Evolutionary conservation across 2,888 invertebrate genomes (phyloP), one percentile per base, ranked within the genome.

Genomic region (Lasioglossum leucozonium): DNA sequence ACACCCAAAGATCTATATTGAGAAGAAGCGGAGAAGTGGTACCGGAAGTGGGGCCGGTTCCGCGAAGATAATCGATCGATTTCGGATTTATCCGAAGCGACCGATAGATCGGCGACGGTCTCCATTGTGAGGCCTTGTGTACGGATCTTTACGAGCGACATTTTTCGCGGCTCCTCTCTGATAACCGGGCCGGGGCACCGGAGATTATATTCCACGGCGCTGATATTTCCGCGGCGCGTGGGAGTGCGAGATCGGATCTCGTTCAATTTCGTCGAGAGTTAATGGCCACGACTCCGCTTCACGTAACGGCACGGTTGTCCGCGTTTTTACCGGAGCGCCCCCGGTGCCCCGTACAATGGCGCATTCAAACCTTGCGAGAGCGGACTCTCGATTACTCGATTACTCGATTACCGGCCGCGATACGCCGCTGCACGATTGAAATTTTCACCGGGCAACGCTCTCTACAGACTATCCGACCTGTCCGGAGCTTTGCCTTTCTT

Each of bases 241-340:
- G 90, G 90, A 86, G 90, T 89, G 86, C 78, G 82, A 90, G 90
- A 90, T 90, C 88, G 85, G 88, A 90, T 90, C 90, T 89, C 90
- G 90, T 86, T 90, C 90, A 90, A 90, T 90, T 90, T 90, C 83
- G 89, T 89, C 69, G 87, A 79, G 81, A 88, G 87, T 90, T 90
- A 90, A 90, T 90, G 89, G 87, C 87, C 89, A 84, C 87, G 89
- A 88, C 87, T 82, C 34, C 72, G 72, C 72, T 72, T 79, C 84
- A 81, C 82, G 87, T 89, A 90, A 90, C 89, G 89, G 90, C 81
- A 73, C 80, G 86, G 75, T 10, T 80, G 80, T 86, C 79, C 80
- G 72, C 72, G 74, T 89, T 89, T 89, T 87, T 85, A 72, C 34
- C 65, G 37, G 40, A 65, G 79, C 71, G 44, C 58, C 58, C 62